Percentiles rank a stretch among this genome's conserved stretches.
These are phyloP conservation scores for Kryphioiulus occultus DNA, from an alignment of 2,888 invertebrate genomes.

Conservation along the genomic window DNA sequence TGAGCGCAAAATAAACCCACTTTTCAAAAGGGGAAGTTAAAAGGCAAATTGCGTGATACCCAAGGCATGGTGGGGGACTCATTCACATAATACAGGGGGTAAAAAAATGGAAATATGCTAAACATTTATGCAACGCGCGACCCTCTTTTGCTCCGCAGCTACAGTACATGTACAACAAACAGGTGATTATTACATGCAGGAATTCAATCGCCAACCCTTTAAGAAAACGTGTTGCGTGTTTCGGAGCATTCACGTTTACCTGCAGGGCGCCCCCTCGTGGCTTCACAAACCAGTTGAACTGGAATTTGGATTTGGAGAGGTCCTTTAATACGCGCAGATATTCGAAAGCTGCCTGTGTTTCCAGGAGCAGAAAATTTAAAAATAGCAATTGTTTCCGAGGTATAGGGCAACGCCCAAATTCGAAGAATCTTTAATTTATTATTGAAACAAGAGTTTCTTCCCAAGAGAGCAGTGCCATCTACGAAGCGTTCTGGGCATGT, in stretches of 20 bases:
- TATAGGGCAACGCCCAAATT: not conserved
- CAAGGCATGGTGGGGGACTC: not conserved
- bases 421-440: not conserved
- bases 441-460: no score
- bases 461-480: no score
- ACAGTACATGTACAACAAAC: constrained; percentile 9
- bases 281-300: not conserved
- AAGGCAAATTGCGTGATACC: not conserved
- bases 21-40: not conserved
- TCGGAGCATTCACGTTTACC: not conserved
- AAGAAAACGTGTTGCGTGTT: not conserved
- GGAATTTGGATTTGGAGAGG: not conserved
- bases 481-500: no score
- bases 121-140: not conserved
- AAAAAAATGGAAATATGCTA: not conserved
- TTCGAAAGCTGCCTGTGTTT: not conserved
- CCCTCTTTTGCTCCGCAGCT: not conserved
- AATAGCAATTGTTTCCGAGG: not conserved
- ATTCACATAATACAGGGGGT: not conserved
- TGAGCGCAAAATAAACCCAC: not conserved
- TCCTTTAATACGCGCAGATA: not conserved
- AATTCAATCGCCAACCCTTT: not conserved
- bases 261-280: not conserved
- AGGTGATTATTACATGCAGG: constrained; percentile 23
- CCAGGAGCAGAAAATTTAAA: not conserved